phyloP scores from a whole-genome alignment of 2,797 vertebrate species.

The Lagodon rhomboides region DNA sequence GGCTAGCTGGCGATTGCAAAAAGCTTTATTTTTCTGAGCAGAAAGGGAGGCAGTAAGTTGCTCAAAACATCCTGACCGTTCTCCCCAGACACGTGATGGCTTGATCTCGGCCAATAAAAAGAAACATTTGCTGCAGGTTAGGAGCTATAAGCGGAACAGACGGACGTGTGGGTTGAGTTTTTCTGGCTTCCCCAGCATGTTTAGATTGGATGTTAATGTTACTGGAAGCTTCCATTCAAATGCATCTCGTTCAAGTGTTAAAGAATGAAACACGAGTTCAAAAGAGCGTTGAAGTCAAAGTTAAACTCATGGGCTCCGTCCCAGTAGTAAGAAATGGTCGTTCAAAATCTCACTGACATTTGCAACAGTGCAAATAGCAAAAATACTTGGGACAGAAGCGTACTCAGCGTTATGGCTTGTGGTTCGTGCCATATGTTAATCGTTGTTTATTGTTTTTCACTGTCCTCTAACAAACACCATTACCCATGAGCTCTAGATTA shows the following conservation, averaged over 20 bases:
- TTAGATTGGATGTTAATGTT: neutral
- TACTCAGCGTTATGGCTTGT: neutral
- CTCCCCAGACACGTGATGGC: neutral
- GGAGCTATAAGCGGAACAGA: slow-evolving; percentile 8
- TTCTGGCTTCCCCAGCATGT: neutral
- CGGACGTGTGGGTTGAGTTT: neutral
- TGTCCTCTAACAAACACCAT: neutral
- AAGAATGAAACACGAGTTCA: neutral
- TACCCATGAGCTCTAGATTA: neutral
- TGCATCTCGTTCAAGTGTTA: neutral
- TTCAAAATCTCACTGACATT: neutral
- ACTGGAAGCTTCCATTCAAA: neutral
- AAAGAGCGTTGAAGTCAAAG: neutral
- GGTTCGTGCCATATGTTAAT: neutral
- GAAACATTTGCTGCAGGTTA: slow-evolving; percentile 21
- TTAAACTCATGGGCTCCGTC: too few relatives aligned
- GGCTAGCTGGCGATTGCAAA: neutral
- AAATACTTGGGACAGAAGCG: neutral
- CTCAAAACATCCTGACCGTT: neutral
- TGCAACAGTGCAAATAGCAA: neutral
- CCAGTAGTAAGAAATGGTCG: neutral
- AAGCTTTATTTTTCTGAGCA: too few relatives aligned
- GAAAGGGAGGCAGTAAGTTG: neutral
- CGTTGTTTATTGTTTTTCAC: neutral
- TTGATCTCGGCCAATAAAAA: slow-evolving; percentile 1